Percentiles rank a stretch among this genome's conserved stretches.
These are phyloP conservation scores for Calyptommatus sinebrachiatus DNA, from an alignment of 2,113 vertebrate species.

Conservation along the genomic window DNA sequence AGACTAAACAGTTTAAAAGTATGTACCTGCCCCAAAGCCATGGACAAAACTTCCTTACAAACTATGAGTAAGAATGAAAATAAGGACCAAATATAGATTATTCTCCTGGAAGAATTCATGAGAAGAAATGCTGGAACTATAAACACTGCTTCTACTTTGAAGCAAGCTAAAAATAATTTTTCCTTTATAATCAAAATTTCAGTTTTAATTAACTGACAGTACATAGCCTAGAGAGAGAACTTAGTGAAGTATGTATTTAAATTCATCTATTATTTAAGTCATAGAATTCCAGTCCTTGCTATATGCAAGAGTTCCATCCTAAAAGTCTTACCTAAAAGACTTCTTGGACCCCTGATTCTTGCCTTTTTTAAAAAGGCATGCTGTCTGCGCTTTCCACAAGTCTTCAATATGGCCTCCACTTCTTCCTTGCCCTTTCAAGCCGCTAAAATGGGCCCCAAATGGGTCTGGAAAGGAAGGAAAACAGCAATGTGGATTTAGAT, in stretches of 20 bases:
- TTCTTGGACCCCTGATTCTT: too few relatives aligned
- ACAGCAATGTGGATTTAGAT: too few relatives aligned
- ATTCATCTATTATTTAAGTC: not conserved
- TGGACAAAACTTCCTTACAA: conserved; percentile 42
- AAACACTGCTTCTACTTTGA: conserved; percentile 20
- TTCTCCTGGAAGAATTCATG: not conserved
- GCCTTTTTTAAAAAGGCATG: too few relatives aligned
- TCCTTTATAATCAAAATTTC: conserved; percentile 20
- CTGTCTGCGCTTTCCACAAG: too few relatives aligned
- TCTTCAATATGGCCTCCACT: too few relatives aligned
- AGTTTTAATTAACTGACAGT: not conserved
- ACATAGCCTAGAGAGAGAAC: conserved; percentile 30
- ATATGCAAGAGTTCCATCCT: too few relatives aligned
- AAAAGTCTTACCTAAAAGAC: too few relatives aligned
- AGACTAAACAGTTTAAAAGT: too few relatives aligned
- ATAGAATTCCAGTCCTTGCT: too few relatives aligned
- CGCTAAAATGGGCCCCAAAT: too few relatives aligned
- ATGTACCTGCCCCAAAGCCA: not conserved
- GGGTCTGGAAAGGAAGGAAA: too few relatives aligned
- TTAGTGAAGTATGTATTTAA: not conserved
- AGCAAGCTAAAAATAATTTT: not conserved
- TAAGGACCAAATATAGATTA: not conserved
- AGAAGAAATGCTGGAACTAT: conserved; percentile 15
- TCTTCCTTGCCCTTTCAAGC: too few relatives aligned
- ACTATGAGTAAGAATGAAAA: conserved; percentile 6